phyloP scores from a whole-genome alignment of 2,888 invertebrate species.

The Geophilus truncorum region DNA sequence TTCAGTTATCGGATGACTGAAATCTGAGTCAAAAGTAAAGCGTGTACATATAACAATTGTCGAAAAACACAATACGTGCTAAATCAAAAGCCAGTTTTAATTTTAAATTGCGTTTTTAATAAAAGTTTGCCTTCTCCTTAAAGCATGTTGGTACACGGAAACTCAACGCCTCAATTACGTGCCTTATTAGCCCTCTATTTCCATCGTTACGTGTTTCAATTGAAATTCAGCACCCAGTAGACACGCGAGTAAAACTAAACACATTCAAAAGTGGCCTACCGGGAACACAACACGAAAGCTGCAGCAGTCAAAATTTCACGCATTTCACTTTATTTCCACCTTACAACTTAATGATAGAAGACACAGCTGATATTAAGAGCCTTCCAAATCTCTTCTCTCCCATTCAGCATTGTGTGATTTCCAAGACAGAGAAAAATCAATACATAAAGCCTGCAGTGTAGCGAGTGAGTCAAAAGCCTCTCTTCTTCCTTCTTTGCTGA shows the following conservation, averaged over 20 bases:
- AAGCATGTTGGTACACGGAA: background rate
- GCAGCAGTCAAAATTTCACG: slow-evolving; percentile 9
- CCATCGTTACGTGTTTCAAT: background rate
- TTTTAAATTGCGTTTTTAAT: background rate
- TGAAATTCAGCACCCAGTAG: background rate
- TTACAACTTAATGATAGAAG: slow-evolving; percentile 25
- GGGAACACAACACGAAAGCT: background rate
- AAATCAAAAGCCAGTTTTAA: too few species aligned
- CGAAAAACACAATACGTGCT: too few species aligned
- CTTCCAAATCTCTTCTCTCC: slow-evolving; percentile 22
- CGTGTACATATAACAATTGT: too few species aligned
- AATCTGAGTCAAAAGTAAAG: too few species aligned
- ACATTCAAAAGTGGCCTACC: slow-evolving; percentile 6
- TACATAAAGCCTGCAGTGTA: slow-evolving; percentile 24
- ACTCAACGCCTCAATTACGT: background rate
- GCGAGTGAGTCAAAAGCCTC: slow-evolving; percentile 25
- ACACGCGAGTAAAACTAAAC: background rate
- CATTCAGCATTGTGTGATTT: slow-evolving; percentile 27
- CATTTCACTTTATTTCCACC: slow-evolving; percentile 11
- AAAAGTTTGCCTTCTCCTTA: background rate
- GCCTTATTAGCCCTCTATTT: background rate
- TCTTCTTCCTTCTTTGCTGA: slow-evolving; percentile 21
- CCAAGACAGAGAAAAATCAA: slow-evolving; percentile 22
- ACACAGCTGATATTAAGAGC: slow-evolving; percentile 13
- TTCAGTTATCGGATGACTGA: too few species aligned